Conservation (phyloP, 30 jellyfish, hydroid and myxozoan species). For the Aurelia sp. region DNA sequence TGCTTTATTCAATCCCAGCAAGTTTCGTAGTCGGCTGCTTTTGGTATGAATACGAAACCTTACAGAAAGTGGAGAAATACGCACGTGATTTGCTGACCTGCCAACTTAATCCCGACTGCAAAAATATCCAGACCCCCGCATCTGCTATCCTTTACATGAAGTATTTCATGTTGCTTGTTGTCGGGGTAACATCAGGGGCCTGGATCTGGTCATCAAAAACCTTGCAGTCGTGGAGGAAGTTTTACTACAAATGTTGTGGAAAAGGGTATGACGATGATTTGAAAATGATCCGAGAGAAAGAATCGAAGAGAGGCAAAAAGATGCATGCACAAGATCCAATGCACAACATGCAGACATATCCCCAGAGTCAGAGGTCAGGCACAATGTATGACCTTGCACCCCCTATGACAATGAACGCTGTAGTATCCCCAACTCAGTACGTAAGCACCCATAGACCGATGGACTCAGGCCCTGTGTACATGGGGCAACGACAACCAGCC, state of each 20-base stretch:
- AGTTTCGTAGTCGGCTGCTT: constrained; percentile 94
- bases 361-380: constrained; percentile 29
- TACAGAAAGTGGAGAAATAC: constrained; percentile 58
- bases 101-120: constrained; percentile 59
- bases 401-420: constrained; percentile 73
- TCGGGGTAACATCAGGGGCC: constrained; percentile 95
- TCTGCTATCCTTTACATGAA: constrained; percentile 76
- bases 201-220: constrained; percentile 98
- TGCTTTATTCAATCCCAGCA: constrained; percentile 91
- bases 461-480: constrained; percentile 28
- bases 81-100: constrained; percentile 53
- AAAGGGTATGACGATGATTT: constrained; percentile 42
- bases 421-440: constrained; percentile 62
- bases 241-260: constrained; percentile 73
- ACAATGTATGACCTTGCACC: constrained; percentile 50
- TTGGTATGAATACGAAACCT: constrained; percentile 74
- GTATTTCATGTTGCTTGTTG: constrained; percentile 91
- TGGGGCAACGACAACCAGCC: constrained; percentile 41
- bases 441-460: constrained; percentile 31
- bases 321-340: background rate
- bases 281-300: constrained; percentile 25
- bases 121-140: constrained; percentile 37
- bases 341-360: constrained; percentile 20
- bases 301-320: constrained; percentile 24
- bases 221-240: constrained; percentile 81